Evolutionary conservation across 2,888 invertebrate species (phyloP).

Genomic region (Andrena haemorrhoa): DNA sequence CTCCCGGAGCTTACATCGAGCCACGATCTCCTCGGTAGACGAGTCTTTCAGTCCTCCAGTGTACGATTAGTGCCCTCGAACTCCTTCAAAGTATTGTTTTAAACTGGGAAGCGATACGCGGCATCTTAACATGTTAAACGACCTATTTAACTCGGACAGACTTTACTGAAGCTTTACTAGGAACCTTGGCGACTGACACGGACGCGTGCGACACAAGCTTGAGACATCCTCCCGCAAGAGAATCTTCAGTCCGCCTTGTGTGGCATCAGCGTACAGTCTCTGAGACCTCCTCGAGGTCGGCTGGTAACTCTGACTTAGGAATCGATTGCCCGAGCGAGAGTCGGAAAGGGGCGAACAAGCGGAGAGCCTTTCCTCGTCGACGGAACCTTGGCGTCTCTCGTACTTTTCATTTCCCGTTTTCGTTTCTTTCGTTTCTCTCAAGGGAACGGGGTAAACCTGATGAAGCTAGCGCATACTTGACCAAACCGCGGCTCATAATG

Average conservation of each 20-base stretch:
- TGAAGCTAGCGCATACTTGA: slow-evolving; percentile 60
- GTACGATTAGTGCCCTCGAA: not conserved
- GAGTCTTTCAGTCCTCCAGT: not conserved
- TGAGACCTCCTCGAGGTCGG: not conserved
- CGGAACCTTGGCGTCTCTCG: slow-evolving; percentile 6
- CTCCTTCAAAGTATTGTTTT: no score
- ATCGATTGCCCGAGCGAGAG: slow-evolving; percentile 65
- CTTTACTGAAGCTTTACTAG: not conserved
- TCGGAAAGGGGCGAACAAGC: slow-evolving; percentile 40
- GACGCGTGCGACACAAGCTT: no score
- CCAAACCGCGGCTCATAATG: slow-evolving; percentile 30
- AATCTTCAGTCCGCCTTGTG: not conserved
- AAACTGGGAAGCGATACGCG: not conserved
- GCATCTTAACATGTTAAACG: not conserved
- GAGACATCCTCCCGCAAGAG: no score
- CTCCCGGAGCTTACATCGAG: not conserved
- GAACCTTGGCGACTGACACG: not conserved
- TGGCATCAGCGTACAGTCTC: not conserved
- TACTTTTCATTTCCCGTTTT: slow-evolving; percentile 22
- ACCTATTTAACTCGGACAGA: not conserved
- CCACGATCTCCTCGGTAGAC: not conserved
- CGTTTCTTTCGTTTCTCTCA: slow-evolving; percentile 25
- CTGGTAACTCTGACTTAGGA: slow-evolving; percentile 11
- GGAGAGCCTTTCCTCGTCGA: slow-evolving; percentile 30
- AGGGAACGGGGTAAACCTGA: slow-evolving; percentile 39